Base-by-base conservation (phyloP, 2,888 invertebrate species). In the Gibbula magus region DNA sequence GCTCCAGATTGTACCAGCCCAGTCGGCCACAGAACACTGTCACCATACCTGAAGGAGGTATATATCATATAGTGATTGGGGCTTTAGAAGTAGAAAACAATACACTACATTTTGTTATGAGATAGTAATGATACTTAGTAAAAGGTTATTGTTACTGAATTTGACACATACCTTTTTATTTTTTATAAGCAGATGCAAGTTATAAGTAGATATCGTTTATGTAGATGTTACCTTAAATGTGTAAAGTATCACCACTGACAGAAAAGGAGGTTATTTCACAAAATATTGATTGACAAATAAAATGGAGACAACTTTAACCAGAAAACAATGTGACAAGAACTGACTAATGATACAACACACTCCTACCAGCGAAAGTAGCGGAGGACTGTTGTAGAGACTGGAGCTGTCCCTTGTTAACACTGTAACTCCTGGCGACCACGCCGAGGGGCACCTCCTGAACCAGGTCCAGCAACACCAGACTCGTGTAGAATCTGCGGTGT, bases 321-420 rank as follows among this genome's bases (percentile, higher is more conserved):
- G 4, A 35, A 5, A 35, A 8, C 4, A 1, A 45, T 10, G 10
- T 7, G 45, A 45, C 45, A 7, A 35, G 7, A 7, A 3, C 35
- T 35, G 35, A 35, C 35, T 35, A 35, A 35, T 35, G 35, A 35
- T 35, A 5, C 35, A 35, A 3, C 3, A 45, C 45, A 45, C 1
- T 10, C 45, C 5, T 45, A 96, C 96, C 97, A 79, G 99, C 98
- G 94, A 98, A 99, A 52, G 98, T 97, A 52, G 99, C 96, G 0
- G 99, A 96, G 79, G 96, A 96, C 93, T 98, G 98, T 93, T 99
- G 99, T 39, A 99, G 94, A 80, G 96, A 96, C 94, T 99, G 99
- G 29, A 99, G 93, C 93, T 97, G 95, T 18, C 99, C 99, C 78
- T 98, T 95, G 79, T 96, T 95, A 89, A 97, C 97, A 87, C 95